Evolutionary conservation across 1,140 invertebrate species (phyloP), one percentile per base, ranked within the genome.

Genomic region (Alviniconcha marisindica): DNA sequence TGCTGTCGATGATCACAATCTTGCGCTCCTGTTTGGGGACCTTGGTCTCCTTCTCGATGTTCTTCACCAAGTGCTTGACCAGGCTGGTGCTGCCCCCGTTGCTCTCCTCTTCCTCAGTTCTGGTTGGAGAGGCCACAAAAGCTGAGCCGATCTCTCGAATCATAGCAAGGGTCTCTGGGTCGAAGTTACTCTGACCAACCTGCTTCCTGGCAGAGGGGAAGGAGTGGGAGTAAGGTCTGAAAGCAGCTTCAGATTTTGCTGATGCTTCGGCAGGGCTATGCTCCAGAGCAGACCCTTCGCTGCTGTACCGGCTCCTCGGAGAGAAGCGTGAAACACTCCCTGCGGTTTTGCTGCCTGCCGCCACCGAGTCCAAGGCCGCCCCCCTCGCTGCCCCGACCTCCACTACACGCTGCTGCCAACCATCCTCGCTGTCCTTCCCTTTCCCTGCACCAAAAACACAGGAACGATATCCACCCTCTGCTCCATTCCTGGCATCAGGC

Each of bases 81-180:
- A 89, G 54, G 66, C 85, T 87, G 40, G 81, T 79, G 24, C 83
- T 82, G 28, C 69, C 82, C 3, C 79, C 81, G 1, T 86, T 83
- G 63, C 84, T 78, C 42, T 83, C 80, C 28, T 83, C 77, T 40
- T 87, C 82, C 12, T 87, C 76, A 1, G 5, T 69, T 54, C 87
- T 82, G n/a, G 85, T 80, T 3, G 89, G 89, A 82, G 86, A 89
- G 63, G 88, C 88, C 14, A 91, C 74, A 24, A 90, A 85, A 36
- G 87, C 88, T 5, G 89, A 91, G 0, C 89, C 90, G 38, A 90
- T 90, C 71, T 91, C 90, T 56, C 88, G 69, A 48, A 91, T 90
- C 31, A 90, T 71, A 36, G 88, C 87, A 66, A 90, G 82, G 21
- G 87, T 89, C 63, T 89, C 84, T 18, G 82, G 31, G 73, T 91